phyloP scores from a whole-genome alignment of 2,888 invertebrate genomes.

The Amitus sp. region DNA sequence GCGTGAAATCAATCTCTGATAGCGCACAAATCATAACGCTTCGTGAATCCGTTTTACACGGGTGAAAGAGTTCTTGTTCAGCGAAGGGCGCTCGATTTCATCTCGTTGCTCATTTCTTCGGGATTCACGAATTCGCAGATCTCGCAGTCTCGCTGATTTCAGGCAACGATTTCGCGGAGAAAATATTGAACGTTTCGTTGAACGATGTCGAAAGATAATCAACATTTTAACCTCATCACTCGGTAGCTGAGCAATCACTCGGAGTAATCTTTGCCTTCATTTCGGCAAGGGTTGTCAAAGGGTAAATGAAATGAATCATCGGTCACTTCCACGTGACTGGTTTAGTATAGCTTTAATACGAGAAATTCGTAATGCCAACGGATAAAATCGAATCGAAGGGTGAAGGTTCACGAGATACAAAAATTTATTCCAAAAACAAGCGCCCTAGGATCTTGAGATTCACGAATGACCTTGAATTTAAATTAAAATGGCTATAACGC shows the following conservation, averaged over 20 bases:
- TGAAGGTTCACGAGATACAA: constrained; percentile 24
- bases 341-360: constrained; percentile 47
- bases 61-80: constrained; percentile 19
- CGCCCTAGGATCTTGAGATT: constrained; percentile 33
- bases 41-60: constrained; percentile 54
- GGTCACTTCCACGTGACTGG: constrained; percentile 44
- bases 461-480: constrained; percentile 35
- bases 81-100: constrained; percentile 27
- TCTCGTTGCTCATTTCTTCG: constrained; percentile 7
- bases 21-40: constrained; percentile 62
- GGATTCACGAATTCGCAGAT: constrained; percentile 28
- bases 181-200: no score
- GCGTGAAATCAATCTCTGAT: constrained; percentile 63
- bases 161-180: constrained; percentile 38
- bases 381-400: no score
- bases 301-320: constrained; percentile 40
- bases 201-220: constrained; percentile 19
- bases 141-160: constrained; percentile 47
- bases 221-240: constrained; percentile 31
- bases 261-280: constrained; percentile 27
- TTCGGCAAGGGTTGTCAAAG: constrained; percentile 27
- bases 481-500: constrained; percentile 40
- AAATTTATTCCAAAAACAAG: constrained; percentile 35
- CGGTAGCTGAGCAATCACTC: constrained; percentile 25
- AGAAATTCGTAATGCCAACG: constrained; percentile 47